These are phyloP conservation scores for Eubasilissa regina DNA, from an alignment of 1,140 invertebrate species.

Conservation along the genomic window DNA sequence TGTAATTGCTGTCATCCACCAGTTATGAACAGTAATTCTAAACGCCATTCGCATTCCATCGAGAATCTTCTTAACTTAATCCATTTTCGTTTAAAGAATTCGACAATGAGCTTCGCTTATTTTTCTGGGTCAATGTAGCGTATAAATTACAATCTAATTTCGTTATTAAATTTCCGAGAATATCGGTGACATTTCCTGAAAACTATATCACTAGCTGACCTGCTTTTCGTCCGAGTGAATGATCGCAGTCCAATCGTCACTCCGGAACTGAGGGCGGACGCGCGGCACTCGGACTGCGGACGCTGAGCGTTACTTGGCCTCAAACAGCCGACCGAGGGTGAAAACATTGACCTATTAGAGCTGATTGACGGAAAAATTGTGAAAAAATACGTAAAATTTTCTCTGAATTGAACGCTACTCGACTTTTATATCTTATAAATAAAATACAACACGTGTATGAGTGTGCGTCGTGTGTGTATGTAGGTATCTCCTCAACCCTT, in stretches of 20 bases:
- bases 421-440: too few relatives aligned
- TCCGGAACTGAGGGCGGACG: not conserved
- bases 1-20: too few relatives aligned
- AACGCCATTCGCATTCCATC: too few relatives aligned
- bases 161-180: not conserved
- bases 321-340: conserved; percentile 1
- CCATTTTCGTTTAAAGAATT: too few relatives aligned
- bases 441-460: too few relatives aligned
- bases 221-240: not conserved
- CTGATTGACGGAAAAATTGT: conserved; percentile 11
- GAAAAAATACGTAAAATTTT: not conserved
- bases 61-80: too few relatives aligned
- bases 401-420: too few relatives aligned
- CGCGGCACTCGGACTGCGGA: not conserved
- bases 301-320: not conserved
- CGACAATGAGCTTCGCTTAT: not conserved
- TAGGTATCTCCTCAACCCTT: too few relatives aligned
- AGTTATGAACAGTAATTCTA: too few relatives aligned
- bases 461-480: too few relatives aligned
- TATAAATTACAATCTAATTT: not conserved
- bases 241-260: conserved; percentile 6
- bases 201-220: conserved; percentile 1
- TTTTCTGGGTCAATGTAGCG: not conserved
- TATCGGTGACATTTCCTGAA: not conserved
- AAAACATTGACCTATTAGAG: conserved; percentile 16